Percentiles rank a stretch among this genome's conserved stretches.
Evolutionary conservation across 2,113 vertebrate species (phyloP).

Genomic region (Dendropsophus ebraccatus): DNA sequence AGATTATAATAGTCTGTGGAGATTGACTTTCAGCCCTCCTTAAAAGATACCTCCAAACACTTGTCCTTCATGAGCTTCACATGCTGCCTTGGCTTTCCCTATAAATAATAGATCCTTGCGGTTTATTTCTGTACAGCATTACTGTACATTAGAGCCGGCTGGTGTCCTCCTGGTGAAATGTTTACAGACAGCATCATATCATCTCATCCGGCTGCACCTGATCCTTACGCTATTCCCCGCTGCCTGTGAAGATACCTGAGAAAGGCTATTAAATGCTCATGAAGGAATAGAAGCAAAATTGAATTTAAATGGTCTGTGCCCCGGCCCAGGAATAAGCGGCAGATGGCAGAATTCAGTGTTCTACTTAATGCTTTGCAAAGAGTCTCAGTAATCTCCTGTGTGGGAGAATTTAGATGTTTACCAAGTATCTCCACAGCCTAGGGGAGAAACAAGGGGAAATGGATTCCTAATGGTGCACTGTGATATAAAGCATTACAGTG

Average conservation of each 20-base stretch:
- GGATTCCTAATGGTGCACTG: neutral
- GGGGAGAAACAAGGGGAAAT: conserved; percentile 7
- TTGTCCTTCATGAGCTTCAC: neutral
- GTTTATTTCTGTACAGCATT: neutral
- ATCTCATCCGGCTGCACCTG: conserved; percentile 67
- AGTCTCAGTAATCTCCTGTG: conserved; percentile 1
- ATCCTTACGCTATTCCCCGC: conserved; percentile 65
- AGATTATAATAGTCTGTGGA: no score
- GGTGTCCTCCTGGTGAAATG: conserved; percentile 54
- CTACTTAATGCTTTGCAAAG: conserved; percentile 15
- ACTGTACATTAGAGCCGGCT: conserved; percentile 48
- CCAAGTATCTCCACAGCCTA: conserved; percentile 18
- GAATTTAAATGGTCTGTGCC: conserved; percentile 65
- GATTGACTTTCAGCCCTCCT: neutral
- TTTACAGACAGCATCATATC: conserved; percentile 59
- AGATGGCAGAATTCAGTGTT: conserved; percentile 64
- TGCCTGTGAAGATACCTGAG: conserved; percentile 66
- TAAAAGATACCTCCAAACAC: neutral
- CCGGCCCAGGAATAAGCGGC: conserved; percentile 58
- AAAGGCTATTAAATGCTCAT: conserved; percentile 68
- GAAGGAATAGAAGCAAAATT: conserved; percentile 69
- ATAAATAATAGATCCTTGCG: neutral
- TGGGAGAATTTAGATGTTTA: conserved; percentile 28
- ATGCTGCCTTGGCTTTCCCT: neutral
- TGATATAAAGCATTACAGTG: neutral